These are phyloP conservation scores for Microtus oregoni DNA, from an alignment of 2,113 vertebrate genomes.

Conservation along the genomic window DNA sequence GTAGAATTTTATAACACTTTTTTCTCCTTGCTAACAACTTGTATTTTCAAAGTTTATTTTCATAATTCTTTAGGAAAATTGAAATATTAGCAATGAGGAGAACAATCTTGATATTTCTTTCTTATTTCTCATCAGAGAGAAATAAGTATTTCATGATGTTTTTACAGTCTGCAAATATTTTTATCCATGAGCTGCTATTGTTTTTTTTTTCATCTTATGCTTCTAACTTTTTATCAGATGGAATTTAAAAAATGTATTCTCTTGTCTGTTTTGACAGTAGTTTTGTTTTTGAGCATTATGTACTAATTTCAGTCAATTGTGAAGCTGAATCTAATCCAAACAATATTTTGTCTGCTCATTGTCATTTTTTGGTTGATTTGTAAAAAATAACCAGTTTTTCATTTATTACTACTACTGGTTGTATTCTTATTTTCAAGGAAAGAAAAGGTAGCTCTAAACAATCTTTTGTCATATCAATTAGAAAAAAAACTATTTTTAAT, in stretches of 20 bases:
- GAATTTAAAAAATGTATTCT: background rate
- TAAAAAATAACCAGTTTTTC: background rate
- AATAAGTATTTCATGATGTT: conserved; percentile 42
- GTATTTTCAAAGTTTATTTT: conserved; percentile 26
- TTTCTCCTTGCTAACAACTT: conserved; percentile 52
- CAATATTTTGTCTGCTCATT: background rate
- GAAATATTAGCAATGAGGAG: conserved; percentile 28
- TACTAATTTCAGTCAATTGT: background rate
- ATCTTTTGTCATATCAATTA: conserved; percentile 2
- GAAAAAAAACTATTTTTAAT: background rate
- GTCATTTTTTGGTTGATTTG: background rate
- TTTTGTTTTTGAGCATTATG: conserved; percentile 21
- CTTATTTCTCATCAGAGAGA: conserved; percentile 12
- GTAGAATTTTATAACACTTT: conserved; percentile 51
- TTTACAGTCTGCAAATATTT: conserved; percentile 30
- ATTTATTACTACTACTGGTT: background rate
- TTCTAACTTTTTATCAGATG: background rate
- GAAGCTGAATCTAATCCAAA: background rate
- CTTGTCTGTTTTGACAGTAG: background rate
- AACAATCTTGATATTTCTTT: conserved; percentile 32
- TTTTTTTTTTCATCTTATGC: conserved; percentile 42
- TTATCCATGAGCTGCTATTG: background rate
- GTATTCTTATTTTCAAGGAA: background rate
- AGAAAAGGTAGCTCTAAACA: background rate
- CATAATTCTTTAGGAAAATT: conserved; percentile 47